A percentile compares a stretch with the other conserved stretches of the same genome.
These are phyloP conservation scores for Coptodon rendalli DNA, from an alignment of 2,113 vertebrate species.

Conservation along the genomic window DNA sequence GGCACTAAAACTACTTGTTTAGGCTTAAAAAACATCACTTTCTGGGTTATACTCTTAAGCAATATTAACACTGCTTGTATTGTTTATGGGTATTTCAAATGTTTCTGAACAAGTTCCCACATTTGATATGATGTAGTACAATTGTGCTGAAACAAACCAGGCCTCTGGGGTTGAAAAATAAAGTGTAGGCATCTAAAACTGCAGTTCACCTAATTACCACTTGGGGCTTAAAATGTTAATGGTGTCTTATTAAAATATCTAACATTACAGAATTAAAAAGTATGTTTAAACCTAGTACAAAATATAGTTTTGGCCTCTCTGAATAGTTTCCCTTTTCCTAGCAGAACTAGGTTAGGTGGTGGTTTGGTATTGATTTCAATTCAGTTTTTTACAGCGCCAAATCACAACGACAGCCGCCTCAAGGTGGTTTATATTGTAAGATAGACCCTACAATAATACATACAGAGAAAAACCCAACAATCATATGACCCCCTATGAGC, in stretches of 20 bases:
- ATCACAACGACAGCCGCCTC: neutral
- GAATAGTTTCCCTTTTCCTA: neutral
- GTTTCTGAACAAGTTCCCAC: neutral
- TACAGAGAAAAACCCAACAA: neutral
- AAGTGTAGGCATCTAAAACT: neutral
- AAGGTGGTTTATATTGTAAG: neutral
- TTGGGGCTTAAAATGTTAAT: neutral
- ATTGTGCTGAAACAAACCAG: neutral
- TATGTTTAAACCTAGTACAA: neutral
- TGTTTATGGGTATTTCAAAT: neutral
- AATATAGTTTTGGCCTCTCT: neutral
- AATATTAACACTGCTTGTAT: neutral
- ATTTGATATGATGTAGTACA: neutral
- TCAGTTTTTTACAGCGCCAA: neutral
- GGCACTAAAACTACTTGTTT: neutral
- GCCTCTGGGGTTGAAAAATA: neutral
- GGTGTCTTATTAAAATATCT: neutral
- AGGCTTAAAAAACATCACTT: neutral
- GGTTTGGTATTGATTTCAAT: neutral
- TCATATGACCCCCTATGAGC: neutral
- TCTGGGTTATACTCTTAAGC: neutral
- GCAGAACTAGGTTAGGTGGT: neutral
- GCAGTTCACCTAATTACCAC: neutral
- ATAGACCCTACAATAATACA: neutral
- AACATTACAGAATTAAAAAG: neutral